Base-by-base conservation (phyloP, 2,113 vertebrate species). In the Nyctibius bracteatus region DNA sequence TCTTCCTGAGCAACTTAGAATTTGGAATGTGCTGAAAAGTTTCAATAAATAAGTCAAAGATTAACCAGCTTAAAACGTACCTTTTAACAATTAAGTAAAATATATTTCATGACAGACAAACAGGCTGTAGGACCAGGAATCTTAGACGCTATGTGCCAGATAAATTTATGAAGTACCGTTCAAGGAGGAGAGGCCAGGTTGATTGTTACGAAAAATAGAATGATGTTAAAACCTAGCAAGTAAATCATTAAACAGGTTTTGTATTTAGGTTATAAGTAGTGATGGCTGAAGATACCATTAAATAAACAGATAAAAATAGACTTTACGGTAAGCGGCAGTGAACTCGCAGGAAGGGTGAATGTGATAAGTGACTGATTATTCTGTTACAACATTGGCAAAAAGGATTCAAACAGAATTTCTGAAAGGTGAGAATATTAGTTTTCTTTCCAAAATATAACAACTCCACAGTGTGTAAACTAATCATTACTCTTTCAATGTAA, bases 1-100 rank as follows among this genome's bases (percentile, higher is more conserved):
- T 97, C 97, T 98, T 99, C 99, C 99, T 99, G 99, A 99, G 99
- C 98, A 98, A 98, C 97, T 97, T 97, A 98, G 94, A 98, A 97
- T 98, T 98, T 98, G 98, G 98, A 99, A 99, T 98, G 98, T 98
- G 98, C 98, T 98, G 96, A 98, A 98, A 98, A 98, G 91, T 98
- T 97, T 98, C 98, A 99, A 99, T 98, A 98, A 98, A 98, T 98
- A 98, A 98, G 94, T 97, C 90, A 95, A 97, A 98, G 94, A 97
- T 97, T 90, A 98, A 97, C 81, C 97, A 98, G 93, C 97, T 98
- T 97, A 98, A 97, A 98, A 97, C 47, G 98, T 98, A 98, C 97
- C 98, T 97, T 98, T 98, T 98, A 97, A 97, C 66, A 88, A 72
- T 97, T 98, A 98, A 94, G 96, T 97, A 96, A 97, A 98, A 97